These are phyloP conservation scores for Macrosiphum euphorbiae DNA, from an alignment of 2,888 invertebrate species.

Conservation along the genomic window DNA sequence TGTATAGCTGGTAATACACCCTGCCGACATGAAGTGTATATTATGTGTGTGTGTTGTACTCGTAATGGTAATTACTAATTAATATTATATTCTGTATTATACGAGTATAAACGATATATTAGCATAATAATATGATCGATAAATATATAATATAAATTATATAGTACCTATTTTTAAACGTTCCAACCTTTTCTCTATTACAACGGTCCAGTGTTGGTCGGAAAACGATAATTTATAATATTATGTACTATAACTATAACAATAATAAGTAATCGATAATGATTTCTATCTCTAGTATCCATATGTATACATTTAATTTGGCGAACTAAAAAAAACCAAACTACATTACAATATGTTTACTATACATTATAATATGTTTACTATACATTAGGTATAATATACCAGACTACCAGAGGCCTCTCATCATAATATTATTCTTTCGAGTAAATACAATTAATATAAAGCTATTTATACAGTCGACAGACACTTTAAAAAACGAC, in stretches of 20 bases:
- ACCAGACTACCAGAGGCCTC: neutral
- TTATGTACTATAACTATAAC: neutral
- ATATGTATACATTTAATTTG: neutral
- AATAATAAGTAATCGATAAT: neutral
- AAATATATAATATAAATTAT: neutral
- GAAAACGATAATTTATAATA: neutral
- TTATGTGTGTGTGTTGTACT: neutral
- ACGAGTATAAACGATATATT: neutral
- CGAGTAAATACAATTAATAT: neutral
- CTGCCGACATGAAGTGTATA: neutral
- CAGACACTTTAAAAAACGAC: neutral
- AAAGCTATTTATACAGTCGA: neutral
- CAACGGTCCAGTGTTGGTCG: neutral
- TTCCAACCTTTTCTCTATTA: neutral
- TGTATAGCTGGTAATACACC: slow-evolving; percentile 22
- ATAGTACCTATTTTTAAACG: neutral
- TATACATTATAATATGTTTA: neutral
- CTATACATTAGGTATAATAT: neutral
- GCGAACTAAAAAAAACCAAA: neutral
- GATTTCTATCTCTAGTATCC: neutral
- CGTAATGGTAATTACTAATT: slow-evolving; percentile 13
- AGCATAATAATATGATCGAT: neutral
- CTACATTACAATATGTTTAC: neutral
- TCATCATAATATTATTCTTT: neutral
- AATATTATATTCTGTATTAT: neutral